Percentiles rank a stretch among this genome's conserved stretches.
Conservation (phyloP, 2,888 invertebrate genomes). For the Galeruca laticollis region DNA sequence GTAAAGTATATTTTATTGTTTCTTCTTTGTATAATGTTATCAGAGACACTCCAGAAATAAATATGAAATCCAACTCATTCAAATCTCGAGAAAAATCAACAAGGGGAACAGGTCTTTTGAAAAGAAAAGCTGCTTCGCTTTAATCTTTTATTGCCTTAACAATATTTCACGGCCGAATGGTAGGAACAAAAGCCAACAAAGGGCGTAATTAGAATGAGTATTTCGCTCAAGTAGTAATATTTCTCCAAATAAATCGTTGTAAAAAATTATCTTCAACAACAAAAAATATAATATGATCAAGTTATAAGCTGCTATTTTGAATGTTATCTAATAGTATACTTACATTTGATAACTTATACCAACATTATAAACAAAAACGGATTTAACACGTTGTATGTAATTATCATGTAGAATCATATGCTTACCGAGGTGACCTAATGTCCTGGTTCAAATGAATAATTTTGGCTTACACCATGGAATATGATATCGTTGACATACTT, state of each 20-base stretch:
- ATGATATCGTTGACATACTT: too few species aligned
- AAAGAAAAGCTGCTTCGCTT: not conserved
- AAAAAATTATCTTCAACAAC: not conserved
- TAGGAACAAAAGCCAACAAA: not conserved
- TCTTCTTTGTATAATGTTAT: not conserved
- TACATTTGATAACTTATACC: too few species aligned
- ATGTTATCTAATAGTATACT: too few species aligned
- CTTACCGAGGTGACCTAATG: too few species aligned
- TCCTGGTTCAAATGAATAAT: too few species aligned
- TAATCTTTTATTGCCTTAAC: not conserved
- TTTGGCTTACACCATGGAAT: too few species aligned
- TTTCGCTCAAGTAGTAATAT: not conserved
- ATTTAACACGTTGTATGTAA: too few species aligned
- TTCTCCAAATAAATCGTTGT: not conserved
- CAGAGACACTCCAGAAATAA: not conserved
- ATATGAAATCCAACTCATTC: not conserved
- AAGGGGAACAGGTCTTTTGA: not conserved
- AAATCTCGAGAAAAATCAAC: not conserved
- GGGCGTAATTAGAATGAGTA: not conserved
- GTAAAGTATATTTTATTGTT: not conserved
- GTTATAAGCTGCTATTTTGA: too few species aligned
- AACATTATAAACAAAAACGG: too few species aligned
- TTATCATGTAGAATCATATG: too few species aligned
- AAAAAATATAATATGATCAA: too few species aligned
- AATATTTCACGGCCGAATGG: not conserved